Evolutionary conservation across 2,113 vertebrate genomes (phyloP).

Genomic region (Corydoras sp.): DNA sequence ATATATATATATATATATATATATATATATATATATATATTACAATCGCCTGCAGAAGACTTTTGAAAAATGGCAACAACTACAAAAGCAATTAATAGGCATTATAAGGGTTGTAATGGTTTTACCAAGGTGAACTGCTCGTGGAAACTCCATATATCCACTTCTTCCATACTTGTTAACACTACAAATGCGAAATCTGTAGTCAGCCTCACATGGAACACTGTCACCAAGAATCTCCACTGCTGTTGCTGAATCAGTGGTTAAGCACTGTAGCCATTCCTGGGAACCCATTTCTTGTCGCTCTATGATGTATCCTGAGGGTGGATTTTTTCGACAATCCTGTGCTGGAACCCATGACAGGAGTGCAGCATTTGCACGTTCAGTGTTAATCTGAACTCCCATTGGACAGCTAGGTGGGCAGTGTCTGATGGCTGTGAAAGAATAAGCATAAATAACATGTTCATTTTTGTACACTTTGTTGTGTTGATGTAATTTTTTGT

Average conservation of each 20-base stretch:
- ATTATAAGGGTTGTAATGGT: background rate
- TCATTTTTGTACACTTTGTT: no score
- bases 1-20: no score
- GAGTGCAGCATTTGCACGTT: conserved; percentile 77
- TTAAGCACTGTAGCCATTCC: conserved; percentile 88
- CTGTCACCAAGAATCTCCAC: conserved; percentile 88
- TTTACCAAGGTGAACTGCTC: conserved; percentile 81
- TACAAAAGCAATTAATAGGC: background rate
- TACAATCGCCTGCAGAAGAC: background rate
- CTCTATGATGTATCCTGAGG: conserved; percentile 81
- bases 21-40: background rate
- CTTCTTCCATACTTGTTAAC: conserved; percentile 85
- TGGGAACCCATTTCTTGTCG: conserved; percentile 77
- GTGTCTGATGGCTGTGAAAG: conserved; percentile 71
- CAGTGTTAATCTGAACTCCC: conserved; percentile 77
- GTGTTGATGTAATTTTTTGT: no score
- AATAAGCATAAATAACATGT: no score
- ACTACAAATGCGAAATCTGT: conserved; percentile 83
- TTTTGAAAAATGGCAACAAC: background rate
- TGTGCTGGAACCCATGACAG: conserved; percentile 82
- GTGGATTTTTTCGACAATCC: conserved; percentile 69
- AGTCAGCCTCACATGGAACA: conserved; percentile 81
- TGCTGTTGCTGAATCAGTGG: conserved; percentile 76
- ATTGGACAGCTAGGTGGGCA: conserved; percentile 78
- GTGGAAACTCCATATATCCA: conserved; percentile 79